A percentile compares a stretch with the other conserved stretches of the same genome.
Evolutionary conservation across 2,113 vertebrate genomes (phyloP).

Genomic region (Cinclus mexicanus): DNA sequence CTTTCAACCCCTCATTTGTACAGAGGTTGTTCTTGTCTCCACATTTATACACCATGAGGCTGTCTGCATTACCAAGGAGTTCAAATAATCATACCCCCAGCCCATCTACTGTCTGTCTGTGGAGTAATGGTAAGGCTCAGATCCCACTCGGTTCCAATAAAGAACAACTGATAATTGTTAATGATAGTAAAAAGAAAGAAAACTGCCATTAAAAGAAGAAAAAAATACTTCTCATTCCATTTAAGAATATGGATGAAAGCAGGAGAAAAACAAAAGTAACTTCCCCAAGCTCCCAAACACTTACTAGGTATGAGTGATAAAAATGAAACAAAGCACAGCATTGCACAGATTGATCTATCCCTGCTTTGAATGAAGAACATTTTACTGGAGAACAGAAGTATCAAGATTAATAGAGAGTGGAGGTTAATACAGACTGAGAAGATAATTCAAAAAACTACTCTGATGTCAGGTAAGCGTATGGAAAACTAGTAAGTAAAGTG

Average conservation of each 20-base stretch:
- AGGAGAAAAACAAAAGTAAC: slow-evolving; percentile 36
- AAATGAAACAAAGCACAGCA: slow-evolving; percentile 84
- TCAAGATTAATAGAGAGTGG: not conserved
- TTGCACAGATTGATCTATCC: slow-evolving; percentile 39
- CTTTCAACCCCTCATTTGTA: slow-evolving; percentile 91
- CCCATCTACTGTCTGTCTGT: slow-evolving; percentile 37
- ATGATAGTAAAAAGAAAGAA: not conserved
- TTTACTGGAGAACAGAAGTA: not conserved
- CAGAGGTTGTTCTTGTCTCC: slow-evolving; percentile 38
- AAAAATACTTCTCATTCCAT: slow-evolving; percentile 42
- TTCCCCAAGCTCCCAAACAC: not conserved
- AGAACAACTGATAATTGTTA: slow-evolving; percentile 29
- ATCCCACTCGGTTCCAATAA: slow-evolving; percentile 24
- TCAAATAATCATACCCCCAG: slow-evolving; percentile 37
- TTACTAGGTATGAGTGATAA: slow-evolving; percentile 62
- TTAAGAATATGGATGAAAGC: slow-evolving; percentile 54
- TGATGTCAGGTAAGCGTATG: not conserved
- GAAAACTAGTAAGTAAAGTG: not conserved
- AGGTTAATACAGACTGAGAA: not conserved
- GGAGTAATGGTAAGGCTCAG: not conserved
- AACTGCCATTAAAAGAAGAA: slow-evolving; percentile 28
- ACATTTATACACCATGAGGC: slow-evolving; percentile 49
- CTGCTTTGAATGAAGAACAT: not conserved
- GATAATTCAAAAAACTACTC: not conserved
- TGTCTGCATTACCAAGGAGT: slow-evolving; percentile 74